Conservation (phyloP, 1,140 invertebrate genomes). For the Rhizoglyphus robini region DNA sequence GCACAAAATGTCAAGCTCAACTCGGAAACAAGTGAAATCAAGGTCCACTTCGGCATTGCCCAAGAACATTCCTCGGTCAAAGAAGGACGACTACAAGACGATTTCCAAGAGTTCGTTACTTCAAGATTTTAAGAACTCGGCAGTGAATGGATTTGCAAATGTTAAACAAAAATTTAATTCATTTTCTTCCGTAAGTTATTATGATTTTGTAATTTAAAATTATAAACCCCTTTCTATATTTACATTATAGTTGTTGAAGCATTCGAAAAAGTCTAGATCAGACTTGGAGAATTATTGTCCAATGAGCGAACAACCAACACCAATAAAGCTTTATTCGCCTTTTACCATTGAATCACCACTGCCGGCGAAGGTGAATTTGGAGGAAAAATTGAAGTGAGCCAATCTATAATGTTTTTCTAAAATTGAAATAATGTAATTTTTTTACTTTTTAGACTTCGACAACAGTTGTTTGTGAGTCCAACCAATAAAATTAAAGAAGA, state of each 20-base stretch:
- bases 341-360: slow-evolving; percentile 25
- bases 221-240: background rate
- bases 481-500: slow-evolving; percentile 17
- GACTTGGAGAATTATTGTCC: slow-evolving; percentile 24
- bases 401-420: too few species aligned
- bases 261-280: slow-evolving; percentile 6
- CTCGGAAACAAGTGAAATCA: too few species aligned
- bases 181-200: background rate
- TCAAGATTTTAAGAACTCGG: slow-evolving; percentile 3
- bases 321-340: slow-evolving; percentile 25
- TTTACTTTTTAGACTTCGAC: slow-evolving; percentile 1
- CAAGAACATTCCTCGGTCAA: background rate
- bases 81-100: slow-evolving; percentile 3
- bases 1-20: background rate
- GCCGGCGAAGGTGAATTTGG: background rate
- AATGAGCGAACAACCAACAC: slow-evolving; percentile 19
- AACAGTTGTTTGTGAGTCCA: slow-evolving; percentile 21
- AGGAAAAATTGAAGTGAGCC: slow-evolving; percentile 6
- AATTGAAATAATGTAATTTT: too few species aligned
- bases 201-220: background rate
- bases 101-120: background rate
- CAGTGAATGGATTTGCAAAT: background rate
- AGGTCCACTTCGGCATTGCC: background rate
- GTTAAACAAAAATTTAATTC: slow-evolving; percentile 1
- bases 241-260: background rate